A percentile compares a stretch with the other conserved stretches of the same genome.
These are phyloP conservation scores for Eupithecia abbreviata DNA, from an alignment of 2,888 invertebrate species.

Conservation along the genomic window DNA sequence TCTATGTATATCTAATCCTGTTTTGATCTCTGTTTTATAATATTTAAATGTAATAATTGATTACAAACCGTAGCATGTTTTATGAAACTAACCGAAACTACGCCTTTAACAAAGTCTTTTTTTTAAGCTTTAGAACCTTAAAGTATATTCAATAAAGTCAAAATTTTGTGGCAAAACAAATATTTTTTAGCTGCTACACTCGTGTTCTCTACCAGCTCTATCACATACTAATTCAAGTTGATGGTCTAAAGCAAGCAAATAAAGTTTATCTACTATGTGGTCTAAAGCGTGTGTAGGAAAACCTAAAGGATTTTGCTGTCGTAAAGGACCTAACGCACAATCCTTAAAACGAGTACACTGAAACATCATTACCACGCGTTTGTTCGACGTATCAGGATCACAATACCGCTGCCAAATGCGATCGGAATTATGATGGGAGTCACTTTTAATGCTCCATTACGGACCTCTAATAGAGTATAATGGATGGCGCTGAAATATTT, in stretches of 20 bases:
- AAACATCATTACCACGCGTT: conserved; percentile 72
- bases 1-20: neutral
- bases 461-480: conserved; percentile 66
- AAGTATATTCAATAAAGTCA: neutral
- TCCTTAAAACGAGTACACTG: conserved; percentile 38
- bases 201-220: neutral
- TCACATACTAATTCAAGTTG: neutral
- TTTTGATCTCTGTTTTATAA: neutral
- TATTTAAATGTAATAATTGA: neutral
- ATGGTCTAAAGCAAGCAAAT: neutral
- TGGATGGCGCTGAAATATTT: conserved; percentile 60
- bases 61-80: neutral
- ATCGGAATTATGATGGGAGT: conserved; percentile 69
- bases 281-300: neutral
- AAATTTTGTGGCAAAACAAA: neutral
- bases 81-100: too few species aligned
- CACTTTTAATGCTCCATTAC: conserved; percentile 75
- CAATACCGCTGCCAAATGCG: conserved; percentile 79
- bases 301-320: neutral
- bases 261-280: too few species aligned
- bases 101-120: neutral
- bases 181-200: neutral
- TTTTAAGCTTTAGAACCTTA: neutral
- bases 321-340: conserved; percentile 22
- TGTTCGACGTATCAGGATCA: conserved; percentile 80